These are phyloP conservation scores for Coracopsis vasa DNA, from an alignment of 2,113 vertebrate species.

Conservation along the genomic window DNA sequence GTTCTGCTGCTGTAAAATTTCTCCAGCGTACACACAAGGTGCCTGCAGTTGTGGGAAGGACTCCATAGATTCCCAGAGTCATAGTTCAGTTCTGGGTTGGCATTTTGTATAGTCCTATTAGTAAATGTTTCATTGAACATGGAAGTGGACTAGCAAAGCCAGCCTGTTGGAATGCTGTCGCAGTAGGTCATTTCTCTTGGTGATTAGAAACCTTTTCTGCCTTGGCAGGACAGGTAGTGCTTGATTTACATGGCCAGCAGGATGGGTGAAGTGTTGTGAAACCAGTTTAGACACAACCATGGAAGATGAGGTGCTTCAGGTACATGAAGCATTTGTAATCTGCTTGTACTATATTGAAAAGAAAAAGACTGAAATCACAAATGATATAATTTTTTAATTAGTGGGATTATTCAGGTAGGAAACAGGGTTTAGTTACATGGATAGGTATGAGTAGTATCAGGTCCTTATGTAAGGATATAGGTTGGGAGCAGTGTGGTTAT, in stretches of 20 bases:
- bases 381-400: fast-evolving
- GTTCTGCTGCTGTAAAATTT: background rate
- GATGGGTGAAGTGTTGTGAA: too few relatives aligned
- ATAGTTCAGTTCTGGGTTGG: background rate
- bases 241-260: background rate
- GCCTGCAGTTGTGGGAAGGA: background rate
- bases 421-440: background rate
- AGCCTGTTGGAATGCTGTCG: background rate
- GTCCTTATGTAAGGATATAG: background rate
- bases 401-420: background rate
- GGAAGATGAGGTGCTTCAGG: background rate
- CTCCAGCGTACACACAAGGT: fast-evolving
- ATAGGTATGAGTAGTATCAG: background rate
- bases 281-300: background rate
- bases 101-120: too few relatives aligned
- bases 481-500: background rate
- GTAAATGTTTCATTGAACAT: background rate
- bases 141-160: background rate
- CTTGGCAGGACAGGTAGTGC: too few relatives aligned
- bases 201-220: background rate
- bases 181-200: background rate
- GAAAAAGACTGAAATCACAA: background rate
- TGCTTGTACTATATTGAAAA: too few relatives aligned
- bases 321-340: background rate
- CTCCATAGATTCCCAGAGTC: too few relatives aligned